Evolutionary conservation across 2,888 invertebrate species (phyloP).

Genomic region (Hydriomena furcata): DNA sequence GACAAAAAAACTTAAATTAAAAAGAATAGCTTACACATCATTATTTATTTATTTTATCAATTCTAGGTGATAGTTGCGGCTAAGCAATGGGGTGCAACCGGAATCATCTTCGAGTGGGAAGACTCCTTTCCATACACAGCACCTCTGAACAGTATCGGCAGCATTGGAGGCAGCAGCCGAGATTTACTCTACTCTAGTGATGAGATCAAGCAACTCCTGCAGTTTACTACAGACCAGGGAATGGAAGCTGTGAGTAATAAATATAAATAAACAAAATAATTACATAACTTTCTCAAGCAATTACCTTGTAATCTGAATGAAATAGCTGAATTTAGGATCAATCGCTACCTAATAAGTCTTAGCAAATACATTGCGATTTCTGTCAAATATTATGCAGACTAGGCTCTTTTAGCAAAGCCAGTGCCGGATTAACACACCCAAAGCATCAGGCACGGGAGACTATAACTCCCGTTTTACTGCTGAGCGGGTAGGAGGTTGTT

Average conservation of each 20-base stretch:
- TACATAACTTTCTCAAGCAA: too few relatives aligned
- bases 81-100: conserved; percentile 89
- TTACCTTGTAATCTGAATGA: too few relatives aligned
- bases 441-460: too few relatives aligned
- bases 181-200: conserved; percentile 86
- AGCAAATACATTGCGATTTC: neutral
- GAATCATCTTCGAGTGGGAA: conserved; percentile 93
- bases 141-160: conserved; percentile 84
- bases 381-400: neutral
- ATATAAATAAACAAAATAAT: too few relatives aligned
- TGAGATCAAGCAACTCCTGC: conserved; percentile 86
- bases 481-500: too few relatives aligned
- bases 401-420: conserved; percentile 2
- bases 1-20: too few relatives aligned
- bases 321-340: too few relatives aligned
- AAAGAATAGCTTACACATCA: too few relatives aligned
- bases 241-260: conserved; percentile 85
- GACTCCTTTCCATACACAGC: conserved; percentile 93
- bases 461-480: too few relatives aligned
- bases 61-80: conserved; percentile 53
- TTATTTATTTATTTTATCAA: neutral
- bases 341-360: too few relatives aligned
- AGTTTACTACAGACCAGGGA: conserved; percentile 85
- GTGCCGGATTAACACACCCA: too few relatives aligned
- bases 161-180: conserved; percentile 74